A percentile compares a stretch with the other conserved stretches of the same genome.
Conservation (phyloP, 2,797 vertebrate species). For the Pampus argenteus region DNA sequence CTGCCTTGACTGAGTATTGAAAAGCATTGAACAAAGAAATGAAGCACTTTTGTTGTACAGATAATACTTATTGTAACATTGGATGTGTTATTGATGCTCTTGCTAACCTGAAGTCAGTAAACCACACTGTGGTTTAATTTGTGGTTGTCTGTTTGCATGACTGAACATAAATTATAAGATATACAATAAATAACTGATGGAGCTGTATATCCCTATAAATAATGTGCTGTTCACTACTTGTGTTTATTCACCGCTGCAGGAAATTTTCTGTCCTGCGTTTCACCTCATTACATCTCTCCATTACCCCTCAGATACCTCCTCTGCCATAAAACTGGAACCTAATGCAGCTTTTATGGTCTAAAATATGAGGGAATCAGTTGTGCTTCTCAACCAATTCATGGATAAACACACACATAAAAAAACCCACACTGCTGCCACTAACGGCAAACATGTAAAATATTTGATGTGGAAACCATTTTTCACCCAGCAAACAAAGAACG, state of each 20-base stretch:
- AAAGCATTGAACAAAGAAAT: constrained; percentile 24
- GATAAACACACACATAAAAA: constrained; percentile 11
- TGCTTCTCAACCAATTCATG: neutral
- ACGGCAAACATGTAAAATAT: constrained; percentile 7
- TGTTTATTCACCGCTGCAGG: constrained; percentile 62
- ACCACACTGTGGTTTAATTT: constrained; percentile 15
- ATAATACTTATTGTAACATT: constrained; percentile 28
- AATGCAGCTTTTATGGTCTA: constrained; percentile 73
- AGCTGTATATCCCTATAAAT: constrained; percentile 21
- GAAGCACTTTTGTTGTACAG: constrained; percentile 68
- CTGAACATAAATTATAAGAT: constrained; percentile 37
- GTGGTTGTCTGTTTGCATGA: constrained; percentile 22
- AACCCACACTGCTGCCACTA: too few species aligned
- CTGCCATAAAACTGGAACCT: constrained; percentile 67
- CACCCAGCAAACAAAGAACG: constrained; percentile 1
- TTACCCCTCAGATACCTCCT: constrained; percentile 40
- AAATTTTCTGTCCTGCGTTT: constrained; percentile 61
- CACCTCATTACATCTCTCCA: constrained; percentile 62
- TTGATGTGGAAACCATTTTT: constrained; percentile 26
- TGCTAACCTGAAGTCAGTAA: constrained; percentile 27
- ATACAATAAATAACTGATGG: constrained; percentile 63
- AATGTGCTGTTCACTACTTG: constrained; percentile 17
- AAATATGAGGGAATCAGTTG: constrained; percentile 55
- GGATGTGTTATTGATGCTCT: constrained; percentile 14
- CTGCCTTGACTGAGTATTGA: constrained; percentile 31